Evolutionary conservation across 2,113 vertebrate species (phyloP).

Genomic region (Oryzias melastigma): DNA sequence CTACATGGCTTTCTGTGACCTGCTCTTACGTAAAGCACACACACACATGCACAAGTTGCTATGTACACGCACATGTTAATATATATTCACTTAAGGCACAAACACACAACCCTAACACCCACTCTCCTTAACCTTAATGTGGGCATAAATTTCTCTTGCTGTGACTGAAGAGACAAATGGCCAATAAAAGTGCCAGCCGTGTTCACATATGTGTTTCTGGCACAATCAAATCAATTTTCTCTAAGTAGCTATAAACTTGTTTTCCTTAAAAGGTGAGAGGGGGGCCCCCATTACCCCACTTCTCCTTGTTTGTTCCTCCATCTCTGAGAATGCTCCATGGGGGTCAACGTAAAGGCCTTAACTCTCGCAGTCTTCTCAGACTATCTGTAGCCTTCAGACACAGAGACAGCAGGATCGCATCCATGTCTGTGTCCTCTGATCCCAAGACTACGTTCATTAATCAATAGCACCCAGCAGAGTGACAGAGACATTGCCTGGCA

Average conservation of each 20-base stretch:
- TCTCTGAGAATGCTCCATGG: constrained; percentile 81
- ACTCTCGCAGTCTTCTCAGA: constrained; percentile 77
- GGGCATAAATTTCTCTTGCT: constrained; percentile 75
- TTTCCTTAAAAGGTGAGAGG: constrained; percentile 91
- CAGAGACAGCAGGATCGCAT: constrained; percentile 54
- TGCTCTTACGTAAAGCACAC: constrained; percentile 27
- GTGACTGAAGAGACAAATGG: constrained; percentile 83
- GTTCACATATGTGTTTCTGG: constrained; percentile 89
- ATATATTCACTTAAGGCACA: constrained; percentile 66
- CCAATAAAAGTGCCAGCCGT: constrained; percentile 96
- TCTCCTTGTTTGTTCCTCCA: constrained; percentile 78
- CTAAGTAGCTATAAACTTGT: constrained; percentile 99
- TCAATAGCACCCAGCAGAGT: constrained; percentile 79
- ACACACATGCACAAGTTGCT: constrained; percentile 25
- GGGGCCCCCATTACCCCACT: constrained; percentile 84
- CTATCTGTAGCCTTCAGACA: constrained; percentile 76
- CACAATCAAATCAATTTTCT: constrained; percentile 98
- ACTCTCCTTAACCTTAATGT: constrained; percentile 59
- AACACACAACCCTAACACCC: constrained; percentile 50
- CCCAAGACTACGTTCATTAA: constrained; percentile 83
- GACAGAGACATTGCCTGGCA: constrained; percentile 76
- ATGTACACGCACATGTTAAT: constrained; percentile 51
- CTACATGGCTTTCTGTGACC: constrained; percentile 68
- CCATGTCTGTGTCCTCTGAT: constrained; percentile 67
- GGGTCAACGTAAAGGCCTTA: constrained; percentile 82